Base-by-base conservation (phyloP, 2,797 vertebrate species). In the Holocentrus rufus region DNA sequence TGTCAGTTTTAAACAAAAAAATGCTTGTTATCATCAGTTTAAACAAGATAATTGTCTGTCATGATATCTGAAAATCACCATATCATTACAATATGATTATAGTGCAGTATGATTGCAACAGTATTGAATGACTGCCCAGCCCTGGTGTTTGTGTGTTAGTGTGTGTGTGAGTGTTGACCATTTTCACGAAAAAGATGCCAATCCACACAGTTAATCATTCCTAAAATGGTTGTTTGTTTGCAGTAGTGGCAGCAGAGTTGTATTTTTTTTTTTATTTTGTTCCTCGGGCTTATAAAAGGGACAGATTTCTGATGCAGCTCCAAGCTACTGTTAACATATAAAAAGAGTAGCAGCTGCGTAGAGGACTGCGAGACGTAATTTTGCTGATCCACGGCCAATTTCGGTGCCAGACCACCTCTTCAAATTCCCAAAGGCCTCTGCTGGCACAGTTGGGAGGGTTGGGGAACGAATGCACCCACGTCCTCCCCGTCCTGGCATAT, bases 331-430 rank as follows among this genome's bases (percentile, higher is more conserved):
- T 75, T 81, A 77, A 67, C 80, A 77, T 67, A 75, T 75, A 50
- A 82, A 76, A 76, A 76, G 70, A 75, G 47, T 18, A 72, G 22
- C 87, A 85, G 88, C 85, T 92, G 87, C n/a, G 23, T 8, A 20
- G 72, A 60, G 69, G 76, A 76, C 83, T 83, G 42, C 73, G 75
- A 31, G 23, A 76, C 61, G 74, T 79, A 74, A 72, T 73, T 79
- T 72, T 73, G 53, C 58, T 15, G 47, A 80, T 70, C 80, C 70
- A n/a, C 44, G 74, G 65, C 63, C 66, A 73, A 64, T 62, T 64
- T 64, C 1, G 15, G 44, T 85, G 84, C 84, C 83, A 79, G 75
- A 69, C 49, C 75, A 46, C 75, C 69, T 86, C 85, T 78, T 80
- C 74, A 83, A 17, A 75, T 57, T 69, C 65, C 61, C 53, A 7